phyloP scores from a whole-genome alignment of 2,888 invertebrate genomes.

The Sylvicola fuscatus region DNA sequence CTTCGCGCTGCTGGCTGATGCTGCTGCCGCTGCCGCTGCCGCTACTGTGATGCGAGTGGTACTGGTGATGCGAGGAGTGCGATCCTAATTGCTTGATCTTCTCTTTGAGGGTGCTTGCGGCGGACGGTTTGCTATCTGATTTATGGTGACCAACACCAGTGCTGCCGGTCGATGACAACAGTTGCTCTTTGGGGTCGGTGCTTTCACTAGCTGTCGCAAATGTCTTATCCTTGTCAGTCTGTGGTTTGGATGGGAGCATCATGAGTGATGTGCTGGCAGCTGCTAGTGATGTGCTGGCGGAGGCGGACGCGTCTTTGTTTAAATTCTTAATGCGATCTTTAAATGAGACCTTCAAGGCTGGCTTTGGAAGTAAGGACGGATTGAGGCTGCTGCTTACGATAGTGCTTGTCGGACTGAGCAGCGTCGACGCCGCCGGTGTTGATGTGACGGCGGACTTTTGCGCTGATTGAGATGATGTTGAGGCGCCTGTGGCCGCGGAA shows the following conservation, averaged over 20 bases:
- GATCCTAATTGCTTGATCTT: conserved; percentile 26
- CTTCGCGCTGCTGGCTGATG: conserved; percentile 10
- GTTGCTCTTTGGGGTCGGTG: conserved; percentile 8
- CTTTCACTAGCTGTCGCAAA: conserved; percentile 11
- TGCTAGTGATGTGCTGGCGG: not conserved
- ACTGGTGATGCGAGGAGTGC: conserved; percentile 2
- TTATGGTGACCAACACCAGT: conserved; percentile 8
- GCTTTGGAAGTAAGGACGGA: conserved; percentile 10
- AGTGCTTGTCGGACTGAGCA: too few species aligned
- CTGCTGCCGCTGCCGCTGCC: conserved; percentile 16
- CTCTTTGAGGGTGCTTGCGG: conserved; percentile 25
- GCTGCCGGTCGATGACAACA: conserved; percentile 17
- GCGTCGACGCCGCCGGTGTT: not conserved
- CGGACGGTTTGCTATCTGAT: conserved; percentile 14
- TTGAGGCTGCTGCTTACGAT: conserved; percentile 13
- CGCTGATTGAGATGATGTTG: conserved; percentile 3
- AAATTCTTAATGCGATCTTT: conserved; percentile 38
- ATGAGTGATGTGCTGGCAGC: too few species aligned
- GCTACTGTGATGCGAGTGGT: conserved; percentile 17
- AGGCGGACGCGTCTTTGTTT: conserved; percentile 16
- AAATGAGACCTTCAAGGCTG: conserved; percentile 36
- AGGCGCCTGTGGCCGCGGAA: not conserved
- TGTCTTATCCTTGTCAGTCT: conserved; percentile 13
- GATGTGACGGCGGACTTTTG: conserved; percentile 8
- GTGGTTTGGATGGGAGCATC: too few species aligned